Percentiles rank a stretch among this genome's conserved stretches.
These are phyloP conservation scores for Caenorhabditis afra DNA, from an alignment of 2,888 invertebrate species.

Conservation along the genomic window DNA sequence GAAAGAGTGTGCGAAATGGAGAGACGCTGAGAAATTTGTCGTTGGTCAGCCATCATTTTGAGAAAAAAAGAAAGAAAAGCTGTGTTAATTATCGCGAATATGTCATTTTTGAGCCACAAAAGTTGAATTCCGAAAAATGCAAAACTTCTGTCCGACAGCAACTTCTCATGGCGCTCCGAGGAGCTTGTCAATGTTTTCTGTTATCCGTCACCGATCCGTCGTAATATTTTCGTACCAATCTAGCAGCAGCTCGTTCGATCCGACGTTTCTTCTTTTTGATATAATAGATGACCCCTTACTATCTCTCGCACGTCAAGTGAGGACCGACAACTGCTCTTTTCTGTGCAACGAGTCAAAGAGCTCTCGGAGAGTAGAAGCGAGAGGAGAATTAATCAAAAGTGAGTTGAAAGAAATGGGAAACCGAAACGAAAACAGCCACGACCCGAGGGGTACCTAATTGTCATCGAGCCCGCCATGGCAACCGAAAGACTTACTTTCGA, in stretches of 20 bases:
- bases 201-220: slow-evolving; percentile 30
- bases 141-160: too few relatives aligned
- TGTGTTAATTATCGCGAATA: slow-evolving; percentile 9
- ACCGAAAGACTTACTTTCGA: slow-evolving; percentile 60
- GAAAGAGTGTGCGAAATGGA: neutral
- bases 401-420: slow-evolving; percentile 8
- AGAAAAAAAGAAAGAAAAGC: slow-evolving; percentile 12
- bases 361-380: slow-evolving; percentile 9
- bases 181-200: slow-evolving; percentile 31
- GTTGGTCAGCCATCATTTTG: slow-evolving; percentile 31
- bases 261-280: slow-evolving; percentile 38
- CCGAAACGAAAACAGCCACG: slow-evolving; percentile 16
- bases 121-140: neutral
- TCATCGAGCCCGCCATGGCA: slow-evolving; percentile 21
- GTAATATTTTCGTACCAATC: slow-evolving; percentile 48
- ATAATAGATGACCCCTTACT: slow-evolving; percentile 52
- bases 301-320: slow-evolving; percentile 19
- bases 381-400: slow-evolving; percentile 25
- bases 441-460: slow-evolving; percentile 8
- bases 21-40: slow-evolving; percentile 20
- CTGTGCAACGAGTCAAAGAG: neutral
- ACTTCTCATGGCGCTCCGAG: too few relatives aligned
- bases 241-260: neutral
- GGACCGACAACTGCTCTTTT: slow-evolving; percentile 12
- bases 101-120: neutral